Conservation (phyloP, 2,113 vertebrate genomes). For the Machaerirhynchus nigripectus region DNA sequence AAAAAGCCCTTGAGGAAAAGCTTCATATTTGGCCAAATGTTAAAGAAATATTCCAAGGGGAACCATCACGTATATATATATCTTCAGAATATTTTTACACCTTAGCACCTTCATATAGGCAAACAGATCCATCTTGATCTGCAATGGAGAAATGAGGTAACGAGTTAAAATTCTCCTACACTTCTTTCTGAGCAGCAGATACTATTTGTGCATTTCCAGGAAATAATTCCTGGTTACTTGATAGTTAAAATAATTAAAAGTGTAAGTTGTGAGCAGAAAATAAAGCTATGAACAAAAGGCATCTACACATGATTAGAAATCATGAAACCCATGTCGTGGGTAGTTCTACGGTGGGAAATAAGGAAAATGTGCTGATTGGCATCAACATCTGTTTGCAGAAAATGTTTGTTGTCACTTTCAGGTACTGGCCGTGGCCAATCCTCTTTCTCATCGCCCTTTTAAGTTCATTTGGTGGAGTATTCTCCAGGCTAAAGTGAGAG, state of each 20-base stretch:
- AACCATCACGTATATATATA: neutral
- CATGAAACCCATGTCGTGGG: neutral
- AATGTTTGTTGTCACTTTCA: neutral
- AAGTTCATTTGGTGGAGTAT: neutral
- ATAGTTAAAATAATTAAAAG: neutral
- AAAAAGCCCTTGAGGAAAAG: neutral
- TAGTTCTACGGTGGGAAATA: neutral
- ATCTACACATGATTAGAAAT: neutral
- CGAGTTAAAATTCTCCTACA: neutral
- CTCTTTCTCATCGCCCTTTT: neutral
- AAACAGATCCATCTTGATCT: conserved; percentile 6
- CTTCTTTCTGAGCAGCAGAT: neutral
- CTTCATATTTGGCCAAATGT: neutral
- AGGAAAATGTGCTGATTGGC: neutral
- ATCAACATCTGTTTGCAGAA: neutral
- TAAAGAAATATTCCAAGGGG: neutral
- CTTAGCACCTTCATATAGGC: neutral
- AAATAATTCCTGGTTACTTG: neutral
- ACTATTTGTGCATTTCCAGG: neutral
- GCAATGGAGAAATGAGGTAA: neutral
- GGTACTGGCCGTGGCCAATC: neutral
- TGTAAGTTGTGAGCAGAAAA: neutral
- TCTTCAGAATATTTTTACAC: neutral
- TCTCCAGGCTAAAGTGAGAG: neutral
- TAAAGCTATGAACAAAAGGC: neutral